Base-by-base conservation (phyloP, 1,140 invertebrate genomes). In the Melipona quadrifasciata region DNA sequence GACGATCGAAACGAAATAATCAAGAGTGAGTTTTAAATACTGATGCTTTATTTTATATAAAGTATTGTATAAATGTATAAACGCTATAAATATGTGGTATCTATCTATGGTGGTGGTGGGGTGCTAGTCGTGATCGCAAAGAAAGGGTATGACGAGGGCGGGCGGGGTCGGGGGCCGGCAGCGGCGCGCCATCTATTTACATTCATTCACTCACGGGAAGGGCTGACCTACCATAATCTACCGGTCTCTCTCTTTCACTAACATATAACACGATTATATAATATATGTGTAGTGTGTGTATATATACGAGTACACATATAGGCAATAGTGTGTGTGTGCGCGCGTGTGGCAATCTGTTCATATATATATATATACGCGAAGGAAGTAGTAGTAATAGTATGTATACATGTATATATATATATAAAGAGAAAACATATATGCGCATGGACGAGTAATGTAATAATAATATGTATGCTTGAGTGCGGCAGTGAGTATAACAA, bases 31-130 rank as follows among this genome's bases (percentile, higher is more conserved):
- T 94, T 90, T 95, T 95, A 94, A 95, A 94, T 95, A 95, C 94
- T 94, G 94, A 94, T 95, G 94, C 94, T 95, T 95, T 95, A 95
- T 95, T 95, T 95, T 94, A 94, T 95, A 95, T 95, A 95, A 94
- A 95, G 93, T 95, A 94, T 95, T 95, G 93, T 95, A 95, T 95
- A 95, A 95, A 95, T 95, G 94, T 95, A 95, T 94, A 95, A 95
- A 94, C 93, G 93, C 94, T 95, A 95, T 94, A 94, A 95, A 94
- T 95, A 95, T 92, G 94, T 95, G 94, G 94, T 94, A 94, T 94
- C 94, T 94, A 94, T 94, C 93, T 95, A 94, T 94, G 93, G 93
- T 94, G 94, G 93, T 94, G 93, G 93, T 93, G 91, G 92, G 93
- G 93, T 95, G 94, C 94, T 94, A 95, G 93, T 94, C 93, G 94